Percentiles rank a stretch among this genome's conserved stretches.
phyloP scores from a whole-genome alignment of 2,797 vertebrate genomes.

The Diplodus puntazzo region DNA sequence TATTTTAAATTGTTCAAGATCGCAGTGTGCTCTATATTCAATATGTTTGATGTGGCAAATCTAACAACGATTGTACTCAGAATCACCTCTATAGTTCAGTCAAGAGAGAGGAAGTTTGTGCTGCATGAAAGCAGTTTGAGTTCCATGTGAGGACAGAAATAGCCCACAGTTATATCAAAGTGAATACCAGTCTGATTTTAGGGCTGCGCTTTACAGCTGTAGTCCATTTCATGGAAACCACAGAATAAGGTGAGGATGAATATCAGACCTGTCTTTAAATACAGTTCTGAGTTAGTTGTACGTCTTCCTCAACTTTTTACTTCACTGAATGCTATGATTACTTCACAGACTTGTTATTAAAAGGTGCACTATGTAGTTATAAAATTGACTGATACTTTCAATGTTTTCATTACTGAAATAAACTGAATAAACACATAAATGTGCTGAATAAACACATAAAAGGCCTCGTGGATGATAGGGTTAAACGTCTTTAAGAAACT shows the following conservation, averaged over 20 bases:
- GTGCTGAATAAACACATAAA: too few species aligned
- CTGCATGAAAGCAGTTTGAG: conserved; percentile 21
- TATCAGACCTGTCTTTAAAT: neutral
- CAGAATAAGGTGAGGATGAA: neutral
- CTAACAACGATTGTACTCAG: conserved; percentile 36
- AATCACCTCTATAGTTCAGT: conserved; percentile 23
- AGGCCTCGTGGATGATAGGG: too few species aligned
- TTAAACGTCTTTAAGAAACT: too few species aligned
- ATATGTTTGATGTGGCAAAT: conserved; percentile 49
- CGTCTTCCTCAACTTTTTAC: neutral
- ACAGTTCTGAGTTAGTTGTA: neutral
- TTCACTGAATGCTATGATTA: neutral
- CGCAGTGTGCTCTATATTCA: conserved; percentile 45
- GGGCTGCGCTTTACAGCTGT: conserved; percentile 13
- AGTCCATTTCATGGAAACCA: neutral
- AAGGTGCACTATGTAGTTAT: too few species aligned
- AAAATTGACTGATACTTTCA: too few species aligned
- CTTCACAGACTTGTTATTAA: neutral
- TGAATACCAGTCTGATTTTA: conserved; percentile 2
- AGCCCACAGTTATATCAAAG: conserved; percentile 36
- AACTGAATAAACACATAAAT: too few species aligned
- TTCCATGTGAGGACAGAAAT: conserved; percentile 44
- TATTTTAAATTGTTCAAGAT: conserved; percentile 37
- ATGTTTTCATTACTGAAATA: too few species aligned
- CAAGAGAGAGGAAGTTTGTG: conserved; percentile 22